Evolutionary conservation across 2,797 vertebrate species (phyloP).

Genomic region (Gymnoscopelus braueri): DNA sequence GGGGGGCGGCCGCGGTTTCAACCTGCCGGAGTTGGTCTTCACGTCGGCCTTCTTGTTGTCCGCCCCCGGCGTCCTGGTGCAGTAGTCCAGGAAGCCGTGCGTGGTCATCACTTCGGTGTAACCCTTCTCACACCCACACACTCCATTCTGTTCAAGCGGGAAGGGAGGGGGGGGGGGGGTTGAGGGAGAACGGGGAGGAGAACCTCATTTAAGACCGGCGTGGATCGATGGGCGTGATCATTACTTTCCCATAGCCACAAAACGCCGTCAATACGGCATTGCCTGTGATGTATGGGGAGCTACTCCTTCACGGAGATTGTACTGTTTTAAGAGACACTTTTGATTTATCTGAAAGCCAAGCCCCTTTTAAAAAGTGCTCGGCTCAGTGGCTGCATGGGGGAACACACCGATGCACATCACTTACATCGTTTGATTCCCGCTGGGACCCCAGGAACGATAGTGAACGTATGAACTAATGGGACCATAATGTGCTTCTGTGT

Average conservation of each 20-base stretch:
- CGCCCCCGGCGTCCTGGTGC: conserved; percentile 91
- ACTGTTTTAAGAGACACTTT: background rate
- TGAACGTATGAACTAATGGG: too few relatives aligned
- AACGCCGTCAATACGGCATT: conserved; percentile 29
- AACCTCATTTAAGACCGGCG: conserved; percentile 38
- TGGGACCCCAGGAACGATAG: too few relatives aligned
- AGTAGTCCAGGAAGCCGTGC: conserved; percentile 95
- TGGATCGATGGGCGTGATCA: conserved; percentile 7
- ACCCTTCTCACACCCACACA: conserved; percentile 94
- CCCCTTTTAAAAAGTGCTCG: conserved; percentile 14
- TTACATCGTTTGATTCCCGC: too few relatives aligned
- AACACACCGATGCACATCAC: too few relatives aligned
- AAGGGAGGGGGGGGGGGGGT: background rate
- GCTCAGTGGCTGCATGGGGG: background rate
- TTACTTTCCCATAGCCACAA: conserved; percentile 35
- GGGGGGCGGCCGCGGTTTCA: conserved; percentile 90
- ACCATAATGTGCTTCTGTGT: too few relatives aligned
- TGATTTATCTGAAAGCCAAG: conserved; percentile 21
- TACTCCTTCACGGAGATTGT: background rate
- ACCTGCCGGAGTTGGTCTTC: conserved; percentile 91
- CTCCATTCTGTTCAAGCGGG: conserved; percentile 83
- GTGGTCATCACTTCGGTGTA: conserved; percentile 97
- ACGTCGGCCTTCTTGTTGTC: conserved; percentile 97
- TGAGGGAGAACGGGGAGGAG: background rate
- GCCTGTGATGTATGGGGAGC: background rate